phyloP scores from a whole-genome alignment of 2,888 invertebrate genomes.

The Allophyes oxyacanthae region DNA sequence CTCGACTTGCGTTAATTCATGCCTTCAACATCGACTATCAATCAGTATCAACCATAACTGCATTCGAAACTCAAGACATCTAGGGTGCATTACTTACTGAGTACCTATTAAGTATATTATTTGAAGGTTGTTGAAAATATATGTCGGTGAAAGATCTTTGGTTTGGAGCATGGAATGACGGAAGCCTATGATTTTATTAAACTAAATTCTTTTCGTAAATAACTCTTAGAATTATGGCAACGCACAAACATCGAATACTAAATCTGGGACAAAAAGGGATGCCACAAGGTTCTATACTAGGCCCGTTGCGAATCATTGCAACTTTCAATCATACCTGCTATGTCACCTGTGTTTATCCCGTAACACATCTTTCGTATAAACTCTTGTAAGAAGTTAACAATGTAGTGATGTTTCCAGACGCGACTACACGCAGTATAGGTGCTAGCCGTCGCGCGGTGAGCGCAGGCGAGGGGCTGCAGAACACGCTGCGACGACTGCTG shows the following conservation, averaged over 20 bases:
- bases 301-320: not conserved
- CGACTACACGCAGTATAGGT: constrained; percentile 73
- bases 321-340: too few relatives aligned
- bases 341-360: too few relatives aligned
- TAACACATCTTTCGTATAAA: too few relatives aligned
- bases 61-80: constrained; percentile 15
- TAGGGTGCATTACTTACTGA: not conserved
- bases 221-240: too few relatives aligned
- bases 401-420: constrained; percentile 66
- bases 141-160: too few relatives aligned
- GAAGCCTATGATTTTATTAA: too few relatives aligned
- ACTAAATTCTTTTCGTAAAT: too few relatives aligned
- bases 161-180: too few relatives aligned
- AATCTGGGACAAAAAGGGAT: not conserved
- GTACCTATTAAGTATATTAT: not conserved
- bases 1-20: constrained; percentile 27
- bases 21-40: constrained; percentile 14
- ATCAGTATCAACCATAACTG: constrained; percentile 42
- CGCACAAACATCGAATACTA: too few relatives aligned
- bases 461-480: constrained; percentile 91
- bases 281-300: not conserved
- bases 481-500: constrained; percentile 93
- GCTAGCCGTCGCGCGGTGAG: constrained; percentile 79
- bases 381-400: not conserved
- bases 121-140: too few relatives aligned